Evolutionary conservation across 2,797 vertebrate species (phyloP), one percentile per base, ranked within the genome.

Genomic region (Varecia variegata): DNA sequence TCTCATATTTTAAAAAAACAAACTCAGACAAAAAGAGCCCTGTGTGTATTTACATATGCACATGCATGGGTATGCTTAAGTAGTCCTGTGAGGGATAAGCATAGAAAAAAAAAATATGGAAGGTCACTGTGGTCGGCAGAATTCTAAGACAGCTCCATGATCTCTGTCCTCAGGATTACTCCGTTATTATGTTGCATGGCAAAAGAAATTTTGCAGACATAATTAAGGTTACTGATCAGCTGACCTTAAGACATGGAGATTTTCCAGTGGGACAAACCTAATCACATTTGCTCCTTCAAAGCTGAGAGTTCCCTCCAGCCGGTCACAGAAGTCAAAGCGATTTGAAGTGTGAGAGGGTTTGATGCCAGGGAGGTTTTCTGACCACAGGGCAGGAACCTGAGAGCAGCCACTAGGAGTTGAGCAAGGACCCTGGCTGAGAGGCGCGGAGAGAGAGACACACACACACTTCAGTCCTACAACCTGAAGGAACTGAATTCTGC

Each of bases 11-110:
- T 11, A 73, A 45, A 58, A n/a, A 18, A 52, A 50, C 15, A 65
- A 9, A 18, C 25, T 68, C 50, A 40, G 35, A 74, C 38, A 23
- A 30, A 47, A 71, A 90, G 23, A 54, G 21, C 1, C 4, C 3
- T 7, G 23, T 21, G 5, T 13, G 8, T 13, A 7, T 12, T 21
- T 21, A 3, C 10, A 3, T 4, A 6, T 15, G 12, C 10, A 2
- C 21, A 7, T 4, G 4, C 21, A 4, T 15, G 2, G 32, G 3
- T 9, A 6, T 11, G 1, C 27, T 13, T 54, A 35, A 7, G 7
- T 1, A 35, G 15, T 30, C 50, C 45, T 27, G 6, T 9, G 9
- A 27, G 38, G 30, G 20, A 25, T 8, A 58, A 70, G 25, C 20
- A 14, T 30, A 73, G 38, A 10, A 7, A 9, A 9, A 9, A 9